phyloP scores from a whole-genome alignment of 2,113 vertebrate species.

The Ramphastos sulfuratus region DNA sequence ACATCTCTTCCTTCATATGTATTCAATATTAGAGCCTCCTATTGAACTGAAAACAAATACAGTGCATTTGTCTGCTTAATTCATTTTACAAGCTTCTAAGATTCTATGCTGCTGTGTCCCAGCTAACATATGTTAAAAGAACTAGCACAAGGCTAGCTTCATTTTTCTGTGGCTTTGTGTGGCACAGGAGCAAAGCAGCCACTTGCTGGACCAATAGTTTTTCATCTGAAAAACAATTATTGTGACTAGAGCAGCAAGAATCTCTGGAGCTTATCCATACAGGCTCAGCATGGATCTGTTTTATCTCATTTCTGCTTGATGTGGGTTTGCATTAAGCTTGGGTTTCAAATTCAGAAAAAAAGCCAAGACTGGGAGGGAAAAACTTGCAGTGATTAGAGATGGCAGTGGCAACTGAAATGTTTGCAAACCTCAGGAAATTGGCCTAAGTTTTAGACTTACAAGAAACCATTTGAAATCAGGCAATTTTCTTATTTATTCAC shows the following conservation, averaged over 20 bases:
- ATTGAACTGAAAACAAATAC: slow-evolving; percentile 52
- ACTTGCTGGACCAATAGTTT: background rate
- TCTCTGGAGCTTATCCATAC: background rate
- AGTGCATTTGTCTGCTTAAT: slow-evolving; percentile 46
- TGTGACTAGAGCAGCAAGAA: slow-evolving; percentile 25
- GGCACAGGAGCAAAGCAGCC: background rate
- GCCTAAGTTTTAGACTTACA: background rate
- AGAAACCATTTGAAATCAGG: background rate
- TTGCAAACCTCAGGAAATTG: slow-evolving; percentile 11
- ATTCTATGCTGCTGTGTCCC: background rate
- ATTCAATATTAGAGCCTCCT: slow-evolving; percentile 55
- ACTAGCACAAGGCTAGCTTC: background rate
- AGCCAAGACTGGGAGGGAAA: slow-evolving; percentile 4
- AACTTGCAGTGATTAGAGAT: slow-evolving; percentile 11
- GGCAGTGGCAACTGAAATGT: background rate
- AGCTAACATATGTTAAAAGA: background rate
- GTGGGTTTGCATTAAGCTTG: slow-evolving; percentile 44
- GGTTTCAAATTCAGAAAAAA: slow-evolving; percentile 42
- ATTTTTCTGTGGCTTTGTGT: background rate
- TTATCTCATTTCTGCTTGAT: slow-evolving; percentile 34
- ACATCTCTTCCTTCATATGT: slow-evolving; percentile 47
- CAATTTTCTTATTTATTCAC: background rate
- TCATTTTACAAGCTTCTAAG: slow-evolving; percentile 43
- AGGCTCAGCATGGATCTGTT: slow-evolving; percentile 10
- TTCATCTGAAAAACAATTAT: background rate